A percentile compares a stretch with the other conserved stretches of the same genome.
Evolutionary conservation across 2,113 vertebrate genomes (phyloP).

Genomic region (Delphinapterus leucas): DNA sequence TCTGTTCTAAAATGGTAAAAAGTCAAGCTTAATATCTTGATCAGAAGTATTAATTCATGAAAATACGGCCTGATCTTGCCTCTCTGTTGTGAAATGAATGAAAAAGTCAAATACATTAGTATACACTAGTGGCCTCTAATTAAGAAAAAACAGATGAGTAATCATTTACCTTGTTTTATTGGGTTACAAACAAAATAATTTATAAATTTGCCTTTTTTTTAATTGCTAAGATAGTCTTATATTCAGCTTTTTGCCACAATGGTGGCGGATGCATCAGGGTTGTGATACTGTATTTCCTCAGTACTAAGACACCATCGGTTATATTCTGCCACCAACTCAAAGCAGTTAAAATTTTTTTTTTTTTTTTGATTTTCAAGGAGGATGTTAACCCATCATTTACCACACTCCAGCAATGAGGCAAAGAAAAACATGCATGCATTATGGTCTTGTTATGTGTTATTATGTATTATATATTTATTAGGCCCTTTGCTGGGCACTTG

Average conservation of each 20-base stretch:
- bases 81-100: neutral
- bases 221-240: neutral
- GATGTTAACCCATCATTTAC: neutral
- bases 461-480: neutral
- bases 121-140: neutral
- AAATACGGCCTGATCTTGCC: neutral
- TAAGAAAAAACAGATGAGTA: conserved; percentile 37
- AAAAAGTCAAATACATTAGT: neutral
- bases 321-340: neutral
- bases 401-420: neutral
- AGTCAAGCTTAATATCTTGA: neutral
- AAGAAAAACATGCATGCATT: neutral
- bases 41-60: neutral
- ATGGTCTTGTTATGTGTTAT: neutral
- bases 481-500: neutral
- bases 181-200: neutral
- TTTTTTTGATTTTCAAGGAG: neutral
- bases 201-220: neutral
- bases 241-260: no score
- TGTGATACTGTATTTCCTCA: conserved; percentile 1
- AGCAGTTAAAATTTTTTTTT: neutral
- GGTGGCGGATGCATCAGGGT: neutral
- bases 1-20: neutral
- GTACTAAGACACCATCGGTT: neutral
- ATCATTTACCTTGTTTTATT: neutral